Percentiles rank a stretch among this genome's conserved stretches.
Evolutionary conservation across 2,113 vertebrate genomes (phyloP).

Genomic region (Thermophis baileyi): DNA sequence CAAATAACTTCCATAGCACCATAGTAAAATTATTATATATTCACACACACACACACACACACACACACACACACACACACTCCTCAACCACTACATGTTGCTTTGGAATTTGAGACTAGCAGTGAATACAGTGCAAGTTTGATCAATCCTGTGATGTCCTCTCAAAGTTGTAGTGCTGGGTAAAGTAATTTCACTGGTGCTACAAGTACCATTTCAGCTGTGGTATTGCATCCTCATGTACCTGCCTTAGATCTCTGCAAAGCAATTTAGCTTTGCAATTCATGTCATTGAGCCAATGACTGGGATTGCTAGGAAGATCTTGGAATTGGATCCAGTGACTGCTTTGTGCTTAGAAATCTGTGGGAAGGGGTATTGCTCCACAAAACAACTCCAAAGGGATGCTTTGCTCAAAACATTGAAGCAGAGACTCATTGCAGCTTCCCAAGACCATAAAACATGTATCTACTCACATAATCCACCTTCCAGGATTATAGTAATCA

Average conservation of each 20-base stretch:
- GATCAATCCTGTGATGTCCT: not conserved
- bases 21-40: conserved; percentile 9
- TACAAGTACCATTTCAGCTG: not conserved
- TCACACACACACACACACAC: not conserved
- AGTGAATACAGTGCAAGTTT: not conserved
- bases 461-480: not conserved
- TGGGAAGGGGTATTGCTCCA: not conserved
- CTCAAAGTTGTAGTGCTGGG: not conserved
- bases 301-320: not conserved
- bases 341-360: not conserved
- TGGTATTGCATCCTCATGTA: not conserved
- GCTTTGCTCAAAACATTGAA: not conserved
- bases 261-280: not conserved
- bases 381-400: not conserved
- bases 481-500: not conserved
- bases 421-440: not conserved
- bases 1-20: conserved; percentile 23
- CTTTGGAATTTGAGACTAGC: not conserved
- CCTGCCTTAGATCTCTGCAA: not conserved
- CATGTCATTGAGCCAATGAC: not conserved
- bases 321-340: not conserved
- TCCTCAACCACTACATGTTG: not conserved
- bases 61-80: not conserved
- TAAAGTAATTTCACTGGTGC: not conserved
- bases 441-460: not conserved